Conservation (phyloP, 1,140 invertebrate genomes). For the Choristoneura fumiferana region DNA sequence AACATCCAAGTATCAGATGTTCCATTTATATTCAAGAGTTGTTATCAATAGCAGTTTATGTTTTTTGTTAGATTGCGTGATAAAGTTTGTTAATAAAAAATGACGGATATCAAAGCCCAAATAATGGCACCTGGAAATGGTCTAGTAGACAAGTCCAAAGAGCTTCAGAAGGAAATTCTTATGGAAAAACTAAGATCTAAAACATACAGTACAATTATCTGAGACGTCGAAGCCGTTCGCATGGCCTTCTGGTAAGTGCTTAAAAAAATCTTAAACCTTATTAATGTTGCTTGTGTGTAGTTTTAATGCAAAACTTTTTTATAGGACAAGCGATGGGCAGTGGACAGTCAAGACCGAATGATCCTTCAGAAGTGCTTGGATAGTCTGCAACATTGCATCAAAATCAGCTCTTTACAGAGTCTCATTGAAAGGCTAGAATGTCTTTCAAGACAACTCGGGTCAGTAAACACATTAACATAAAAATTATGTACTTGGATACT, state of each 20-base stretch:
- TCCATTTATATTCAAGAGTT: constrained; percentile 32
- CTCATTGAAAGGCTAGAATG: constrained; percentile 95
- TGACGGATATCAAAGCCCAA: constrained; percentile 61
- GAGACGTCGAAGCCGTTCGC: constrained; percentile 90
- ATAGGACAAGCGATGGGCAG: constrained; percentile 89
- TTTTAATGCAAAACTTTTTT: constrained; percentile 11
- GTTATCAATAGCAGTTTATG: constrained; percentile 51
- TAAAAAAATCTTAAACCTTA: not conserved
- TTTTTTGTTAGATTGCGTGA: constrained; percentile 47
- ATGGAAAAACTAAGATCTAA: constrained; percentile 94
- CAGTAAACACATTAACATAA: too few species aligned
- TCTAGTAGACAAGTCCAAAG: constrained; percentile 81
- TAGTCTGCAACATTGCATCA: constrained; percentile 95
- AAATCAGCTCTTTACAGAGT: constrained; percentile 93
- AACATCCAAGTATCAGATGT: constrained; percentile 30
- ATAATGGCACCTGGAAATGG: constrained; percentile 54
- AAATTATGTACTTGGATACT: too few species aligned
- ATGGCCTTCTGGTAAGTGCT: constrained; percentile 88
- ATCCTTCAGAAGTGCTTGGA: constrained; percentile 94
- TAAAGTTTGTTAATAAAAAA: constrained; percentile 46
- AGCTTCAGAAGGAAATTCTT: constrained; percentile 88
- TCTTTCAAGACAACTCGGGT: constrained; percentile 92
- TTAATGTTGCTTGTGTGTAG: constrained; percentile 13
- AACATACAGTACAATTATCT: constrained; percentile 87
- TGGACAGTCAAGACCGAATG: constrained; percentile 90